Conservation (phyloP, 1,140 invertebrate species). For the Nephila pilipes region DNA sequence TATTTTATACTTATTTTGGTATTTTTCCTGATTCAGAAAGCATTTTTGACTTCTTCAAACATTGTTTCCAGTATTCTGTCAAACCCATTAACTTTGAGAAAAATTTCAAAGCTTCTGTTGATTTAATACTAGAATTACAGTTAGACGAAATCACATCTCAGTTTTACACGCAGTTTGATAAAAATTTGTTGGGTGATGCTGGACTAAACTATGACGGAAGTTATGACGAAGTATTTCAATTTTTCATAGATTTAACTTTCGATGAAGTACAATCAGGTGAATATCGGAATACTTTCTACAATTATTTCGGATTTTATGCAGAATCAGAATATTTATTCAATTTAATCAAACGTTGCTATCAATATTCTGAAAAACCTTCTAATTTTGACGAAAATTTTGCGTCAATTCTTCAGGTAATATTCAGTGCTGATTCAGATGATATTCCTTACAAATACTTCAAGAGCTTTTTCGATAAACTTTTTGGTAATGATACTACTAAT, state of each 20-base stretch:
- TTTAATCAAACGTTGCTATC: not conserved
- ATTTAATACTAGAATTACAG: not conserved
- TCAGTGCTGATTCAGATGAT: not conserved
- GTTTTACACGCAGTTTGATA: not conserved
- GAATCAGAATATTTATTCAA: not conserved
- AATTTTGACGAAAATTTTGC: not conserved
- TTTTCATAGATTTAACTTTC: not conserved
- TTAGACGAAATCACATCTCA: not conserved
- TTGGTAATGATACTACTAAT: not conserved
- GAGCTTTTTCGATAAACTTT: not conserved
- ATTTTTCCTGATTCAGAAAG: not conserved
- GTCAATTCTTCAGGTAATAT: not conserved
- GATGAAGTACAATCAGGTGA: not conserved
- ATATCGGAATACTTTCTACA: not conserved
- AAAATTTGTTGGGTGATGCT: not conserved
- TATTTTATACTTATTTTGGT: not conserved
- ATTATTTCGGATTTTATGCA: not conserved
- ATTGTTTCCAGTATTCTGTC: not conserved
- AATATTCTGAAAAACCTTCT: not conserved
- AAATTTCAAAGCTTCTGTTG: not conserved
- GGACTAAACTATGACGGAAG: not conserved
- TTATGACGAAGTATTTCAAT: not conserved
- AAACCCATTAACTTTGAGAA: not conserved
- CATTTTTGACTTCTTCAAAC: not conserved
- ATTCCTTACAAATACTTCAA: not conserved